Evolutionary conservation across 2,797 vertebrate genomes (phyloP), one percentile per base, ranked within the genome.

Genomic region (Catostomus latipinnis): DNA sequence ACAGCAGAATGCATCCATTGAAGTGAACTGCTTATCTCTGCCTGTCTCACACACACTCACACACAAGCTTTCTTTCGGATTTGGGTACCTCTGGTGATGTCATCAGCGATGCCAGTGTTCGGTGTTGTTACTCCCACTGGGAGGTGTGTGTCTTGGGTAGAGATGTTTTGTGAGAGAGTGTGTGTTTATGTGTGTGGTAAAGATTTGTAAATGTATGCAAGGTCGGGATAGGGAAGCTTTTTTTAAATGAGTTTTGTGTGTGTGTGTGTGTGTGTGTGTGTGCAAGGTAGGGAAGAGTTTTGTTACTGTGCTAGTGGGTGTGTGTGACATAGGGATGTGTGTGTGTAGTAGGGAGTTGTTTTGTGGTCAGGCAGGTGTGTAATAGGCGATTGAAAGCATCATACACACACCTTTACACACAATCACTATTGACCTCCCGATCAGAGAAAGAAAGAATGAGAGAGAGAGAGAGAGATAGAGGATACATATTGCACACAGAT

Each of bases 371-470:
- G 48, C 68, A 78, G 60, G 68, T 78, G 68, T 78, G 67, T 78
- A 78, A 71, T 71, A 65, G 58, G 58, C 65, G 58, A 34, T 65
- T 65, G 60, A 78, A 78, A 78, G 45, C 69, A 71, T 49, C 58
- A 79, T 71, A 70, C 69, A 56, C 77, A 79, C 60, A 79, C 52
- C 50, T 79, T 66, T 52, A 65, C 69, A 50, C 6, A 18, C 4
- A 34, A 34, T 34, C 62, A 75, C 48, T 53, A 56, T 48, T 71
- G 71, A 76, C 43, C 10, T 49, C 54, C n/a, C 11, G 56, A 4
- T 87, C 80, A 87, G 90, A 89, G 84, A 88, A 85, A 86, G 87
- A 90, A 87, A 88, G 87, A 89, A 16, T 11, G 50, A 16, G 50
- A 89, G 83, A 88, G 86, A 86, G 87, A 90, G 88, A 88, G 87